Conservation (phyloP, 2,888 invertebrate species). For the Bombylius discolor region DNA sequence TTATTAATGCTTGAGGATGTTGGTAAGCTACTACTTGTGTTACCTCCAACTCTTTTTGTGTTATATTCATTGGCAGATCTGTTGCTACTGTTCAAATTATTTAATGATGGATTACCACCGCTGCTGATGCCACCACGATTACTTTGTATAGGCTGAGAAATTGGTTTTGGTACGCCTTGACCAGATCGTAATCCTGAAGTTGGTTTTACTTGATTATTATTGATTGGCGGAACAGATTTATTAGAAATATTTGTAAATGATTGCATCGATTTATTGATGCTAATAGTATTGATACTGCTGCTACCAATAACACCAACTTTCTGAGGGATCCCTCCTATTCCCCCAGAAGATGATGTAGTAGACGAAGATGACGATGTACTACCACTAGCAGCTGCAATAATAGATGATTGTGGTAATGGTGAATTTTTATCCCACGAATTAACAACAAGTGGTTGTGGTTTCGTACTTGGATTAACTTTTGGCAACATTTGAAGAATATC, state of each 20-base stretch:
- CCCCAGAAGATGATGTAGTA: conserved; percentile 22
- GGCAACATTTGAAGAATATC: conserved; percentile 75
- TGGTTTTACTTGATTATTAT: background rate
- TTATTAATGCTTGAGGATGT: conserved; percentile 28
- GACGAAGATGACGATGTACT: conserved; percentile 19
- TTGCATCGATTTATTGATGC: background rate
- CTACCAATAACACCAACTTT: background rate
- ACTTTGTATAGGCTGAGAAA: background rate
- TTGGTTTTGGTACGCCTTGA: background rate
- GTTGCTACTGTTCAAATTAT: background rate
- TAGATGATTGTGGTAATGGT: conserved; percentile 15
- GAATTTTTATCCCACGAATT: conserved; percentile 36
- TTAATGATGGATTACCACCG: conserved; percentile 1
- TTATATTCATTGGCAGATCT: background rate
- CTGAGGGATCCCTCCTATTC: background rate
- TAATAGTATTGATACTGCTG: no score
- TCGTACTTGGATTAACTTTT: conserved; percentile 38
- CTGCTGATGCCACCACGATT: conserved; percentile 4
- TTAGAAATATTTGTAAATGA: background rate
- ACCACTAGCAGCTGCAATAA: background rate
- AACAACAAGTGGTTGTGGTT: conserved; percentile 21
- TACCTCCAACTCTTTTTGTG: conserved; percentile 3
- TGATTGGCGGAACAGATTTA: background rate
- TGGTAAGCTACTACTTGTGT: conserved; percentile 7
- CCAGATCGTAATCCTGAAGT: background rate